phyloP scores from a whole-genome alignment of 2,113 vertebrate genomes.

The Campylorhamphus procurvoides region DNA sequence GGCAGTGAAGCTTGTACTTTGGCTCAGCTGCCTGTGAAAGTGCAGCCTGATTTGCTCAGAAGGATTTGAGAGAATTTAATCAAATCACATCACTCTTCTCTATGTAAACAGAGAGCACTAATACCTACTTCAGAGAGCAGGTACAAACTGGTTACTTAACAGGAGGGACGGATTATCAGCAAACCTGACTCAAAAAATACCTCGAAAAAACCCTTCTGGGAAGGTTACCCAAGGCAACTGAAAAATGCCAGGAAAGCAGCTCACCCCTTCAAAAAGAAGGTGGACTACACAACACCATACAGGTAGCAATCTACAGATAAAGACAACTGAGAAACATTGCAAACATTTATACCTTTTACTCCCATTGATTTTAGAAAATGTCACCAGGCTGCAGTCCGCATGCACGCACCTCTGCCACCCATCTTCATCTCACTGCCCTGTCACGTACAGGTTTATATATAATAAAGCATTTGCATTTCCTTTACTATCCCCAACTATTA shows the following conservation, averaged over 20 bases:
- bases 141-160: neutral
- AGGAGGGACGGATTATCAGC: neutral
- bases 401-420: fast-evolving
- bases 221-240: neutral
- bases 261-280: neutral
- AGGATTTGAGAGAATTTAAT: neutral
- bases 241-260: neutral
- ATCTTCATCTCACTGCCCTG: neutral
- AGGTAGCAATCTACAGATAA: neutral
- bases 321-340: neutral
- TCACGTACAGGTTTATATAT: neutral
- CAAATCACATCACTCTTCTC: neutral
- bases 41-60: neutral
- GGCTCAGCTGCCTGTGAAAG: neutral
- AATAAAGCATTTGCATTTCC: neutral
- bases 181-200: neutral
- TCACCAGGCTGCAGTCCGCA: neutral
- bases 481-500: neutral
- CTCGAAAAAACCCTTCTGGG: neutral
- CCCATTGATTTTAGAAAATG: neutral
- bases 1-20: neutral
- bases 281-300: neutral
- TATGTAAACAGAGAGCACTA: neutral
- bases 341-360: neutral
- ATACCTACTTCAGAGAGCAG: neutral